phyloP scores from a whole-genome alignment of 2,113 vertebrate genomes.

The Vidua macroura region DNA sequence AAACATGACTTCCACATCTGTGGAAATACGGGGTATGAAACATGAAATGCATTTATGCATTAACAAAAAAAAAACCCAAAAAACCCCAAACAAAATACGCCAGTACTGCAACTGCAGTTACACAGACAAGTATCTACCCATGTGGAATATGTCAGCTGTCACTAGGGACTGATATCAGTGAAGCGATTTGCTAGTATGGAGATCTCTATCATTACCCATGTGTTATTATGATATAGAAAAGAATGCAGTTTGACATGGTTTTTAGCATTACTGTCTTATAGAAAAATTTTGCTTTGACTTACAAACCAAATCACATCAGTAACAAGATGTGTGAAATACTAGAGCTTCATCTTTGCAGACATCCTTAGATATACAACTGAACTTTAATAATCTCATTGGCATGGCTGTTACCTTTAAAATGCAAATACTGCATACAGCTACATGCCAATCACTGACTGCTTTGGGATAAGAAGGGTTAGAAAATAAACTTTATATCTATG shows the following conservation, averaged over 20 bases:
- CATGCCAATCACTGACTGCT: neutral
- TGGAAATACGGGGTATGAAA: neutral
- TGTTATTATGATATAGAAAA: neutral
- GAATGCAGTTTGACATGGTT: neutral
- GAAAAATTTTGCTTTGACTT: neutral
- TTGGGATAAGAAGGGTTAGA: neutral
- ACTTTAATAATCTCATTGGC: neutral
- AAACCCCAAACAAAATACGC: neutral
- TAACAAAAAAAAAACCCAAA: neutral
- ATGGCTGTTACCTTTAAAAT: neutral
- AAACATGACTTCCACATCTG: neutral
- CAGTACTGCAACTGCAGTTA: neutral
- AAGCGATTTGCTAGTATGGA: neutral
- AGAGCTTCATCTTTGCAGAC: neutral
- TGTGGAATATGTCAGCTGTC: neutral
- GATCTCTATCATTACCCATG: neutral
- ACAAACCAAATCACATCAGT: neutral
- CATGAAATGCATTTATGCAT: neutral
- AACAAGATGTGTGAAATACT: neutral
- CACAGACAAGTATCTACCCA: neutral
- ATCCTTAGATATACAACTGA: neutral
- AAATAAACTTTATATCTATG: neutral
- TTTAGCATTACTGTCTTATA: neutral
- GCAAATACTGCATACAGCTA: neutral
- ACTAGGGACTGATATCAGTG: neutral